These are phyloP conservation scores for Gobio gobio DNA, from an alignment of 2,113 vertebrate species.

Conservation along the genomic window DNA sequence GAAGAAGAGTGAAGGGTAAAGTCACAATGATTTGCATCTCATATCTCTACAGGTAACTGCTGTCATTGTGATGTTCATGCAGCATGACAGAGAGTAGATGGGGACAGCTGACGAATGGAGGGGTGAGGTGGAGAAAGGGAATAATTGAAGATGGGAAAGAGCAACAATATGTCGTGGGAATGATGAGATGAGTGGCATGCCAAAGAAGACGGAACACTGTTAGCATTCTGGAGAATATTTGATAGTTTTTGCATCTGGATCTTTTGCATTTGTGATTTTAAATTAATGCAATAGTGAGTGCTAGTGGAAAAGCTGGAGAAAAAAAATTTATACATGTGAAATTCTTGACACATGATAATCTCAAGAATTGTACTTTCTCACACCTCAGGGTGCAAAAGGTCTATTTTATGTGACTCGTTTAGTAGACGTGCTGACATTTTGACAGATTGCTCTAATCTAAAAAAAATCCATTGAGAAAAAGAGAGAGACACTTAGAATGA, in stretches of 20 bases:
- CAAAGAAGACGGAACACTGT: background rate
- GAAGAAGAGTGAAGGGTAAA: background rate
- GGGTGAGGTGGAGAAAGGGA: background rate
- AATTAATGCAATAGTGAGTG: background rate
- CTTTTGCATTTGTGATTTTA: background rate
- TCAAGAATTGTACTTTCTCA: background rate
- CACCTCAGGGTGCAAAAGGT: background rate
- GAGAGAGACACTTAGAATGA: background rate
- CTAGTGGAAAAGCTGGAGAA: background rate
- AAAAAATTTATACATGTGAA: background rate
- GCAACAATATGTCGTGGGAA: background rate
- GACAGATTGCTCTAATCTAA: conserved; percentile 16
- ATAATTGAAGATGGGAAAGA: background rate
- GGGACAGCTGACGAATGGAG: conserved; percentile 10
- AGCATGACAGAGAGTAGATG: conserved; percentile 6
- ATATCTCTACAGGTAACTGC: conserved; percentile 27
- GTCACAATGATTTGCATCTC: conserved; percentile 16
- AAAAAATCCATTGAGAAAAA: conserved; percentile 19
- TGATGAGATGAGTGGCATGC: background rate
- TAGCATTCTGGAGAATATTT: conserved; percentile 1
- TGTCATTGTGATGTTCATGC: conserved; percentile 23
- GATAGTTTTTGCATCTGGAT: background rate
- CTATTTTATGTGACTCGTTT: conserved; percentile 29
- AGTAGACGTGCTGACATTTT: conserved; percentile 10
- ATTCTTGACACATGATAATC: background rate